Evolutionary conservation across 2,113 vertebrate species (phyloP).

Genomic region (Chlamydotis undulata): DNA sequence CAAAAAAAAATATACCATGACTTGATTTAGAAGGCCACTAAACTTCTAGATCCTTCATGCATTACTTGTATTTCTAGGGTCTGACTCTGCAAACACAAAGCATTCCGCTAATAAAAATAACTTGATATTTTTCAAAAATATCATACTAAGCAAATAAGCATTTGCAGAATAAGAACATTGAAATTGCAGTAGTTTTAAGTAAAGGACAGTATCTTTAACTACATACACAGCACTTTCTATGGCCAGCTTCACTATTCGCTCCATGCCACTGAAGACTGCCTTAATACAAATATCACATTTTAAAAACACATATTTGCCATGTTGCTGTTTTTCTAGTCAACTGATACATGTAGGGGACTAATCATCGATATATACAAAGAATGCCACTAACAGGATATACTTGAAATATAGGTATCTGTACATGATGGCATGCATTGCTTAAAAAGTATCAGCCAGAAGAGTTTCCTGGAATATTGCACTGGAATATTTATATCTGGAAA

Average conservation of each 20-base stretch:
- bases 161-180: not conserved
- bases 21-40: not conserved
- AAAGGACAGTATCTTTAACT: not conserved
- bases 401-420: not conserved
- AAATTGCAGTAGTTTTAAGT: not conserved
- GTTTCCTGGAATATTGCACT: not conserved
- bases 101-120: not conserved
- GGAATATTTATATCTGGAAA: not conserved
- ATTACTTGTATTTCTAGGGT: not conserved
- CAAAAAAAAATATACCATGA: constrained; percentile 26
- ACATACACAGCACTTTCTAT: not conserved
- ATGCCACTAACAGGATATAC: constrained; percentile 4
- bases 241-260: not conserved
- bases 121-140: not conserved
- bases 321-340: constrained; percentile 1
- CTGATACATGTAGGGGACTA: not conserved
- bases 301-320: not conserved
- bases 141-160: not conserved
- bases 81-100: not conserved
- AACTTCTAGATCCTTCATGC: not conserved
- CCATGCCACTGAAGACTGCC: not conserved
- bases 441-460: not conserved
- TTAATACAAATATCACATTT: not conserved
- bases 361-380: constrained; percentile 15
- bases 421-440: not conserved